Evolutionary conservation across 2,888 invertebrate genomes (phyloP), one percentile per base, ranked within the genome.

Genomic region (Ectropis crepuscularia): DNA sequence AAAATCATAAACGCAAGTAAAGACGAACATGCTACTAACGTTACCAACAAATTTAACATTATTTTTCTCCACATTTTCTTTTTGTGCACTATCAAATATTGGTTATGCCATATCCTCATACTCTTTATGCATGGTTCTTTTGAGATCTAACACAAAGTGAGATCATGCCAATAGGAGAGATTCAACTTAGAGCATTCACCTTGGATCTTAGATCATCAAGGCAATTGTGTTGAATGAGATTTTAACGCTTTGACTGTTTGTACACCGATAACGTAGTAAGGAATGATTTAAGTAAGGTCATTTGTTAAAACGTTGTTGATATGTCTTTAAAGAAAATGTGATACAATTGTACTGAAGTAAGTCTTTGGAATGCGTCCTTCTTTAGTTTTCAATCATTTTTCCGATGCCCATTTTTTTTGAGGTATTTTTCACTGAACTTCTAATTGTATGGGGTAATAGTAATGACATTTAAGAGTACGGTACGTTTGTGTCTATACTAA

Each of bases 171-270:
- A 60, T 65, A 49, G 55, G 43, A 53, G 53, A 64, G 60, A 42
- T 59, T 53, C 51, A 51, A 54, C 47, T 50, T 6, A 69, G 75
- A 66, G 60, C 74, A 63, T 75, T 75, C 70, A 75, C 74, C 75
- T 71, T 65, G 57, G 12, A 47, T 60, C 57, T 74, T 76, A 81
- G 76, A 78, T 80, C 82, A 81, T 76, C 71, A 62, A 42, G 57
- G 61, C 61, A 46, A 55, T 53, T 47, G 41, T 49, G 53, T 59
- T 65, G 61, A 61, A 58, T 62, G 54, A 65, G 54, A 58, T 54
- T 65, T 59, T 62, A 61, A 41, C 60, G 48, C 64, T 53, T 43
- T 12, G 42, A 11, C 16, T 0, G 41, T 42, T 51, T 28, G 28
- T 50, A 41, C 28, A 42, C 41, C 16, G 41, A 51, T 39, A 28